A percentile compares a stretch with the other conserved stretches of the same genome.
Evolutionary conservation across 2,888 invertebrate species (phyloP).

Genomic region (Drosophila hamatofila): DNA sequence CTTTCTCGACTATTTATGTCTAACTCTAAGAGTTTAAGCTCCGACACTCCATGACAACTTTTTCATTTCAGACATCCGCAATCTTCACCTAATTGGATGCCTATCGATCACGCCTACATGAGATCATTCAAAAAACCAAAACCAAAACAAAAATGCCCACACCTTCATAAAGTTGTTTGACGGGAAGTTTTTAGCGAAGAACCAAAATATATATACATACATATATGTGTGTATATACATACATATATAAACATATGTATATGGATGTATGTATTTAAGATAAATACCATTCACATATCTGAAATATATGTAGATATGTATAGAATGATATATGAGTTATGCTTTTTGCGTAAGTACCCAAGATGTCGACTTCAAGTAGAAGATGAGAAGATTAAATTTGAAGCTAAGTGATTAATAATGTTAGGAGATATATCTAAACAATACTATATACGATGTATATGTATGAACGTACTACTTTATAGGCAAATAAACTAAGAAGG

Average conservation of each 20-base stretch:
- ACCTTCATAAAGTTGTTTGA: slow-evolving; percentile 27
- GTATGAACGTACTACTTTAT: too few relatives aligned
- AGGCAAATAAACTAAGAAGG: too few relatives aligned
- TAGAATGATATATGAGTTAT: not conserved
- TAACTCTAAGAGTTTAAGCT: not conserved
- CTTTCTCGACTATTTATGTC: not conserved
- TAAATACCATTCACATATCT: not conserved
- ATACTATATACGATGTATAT: not conserved
- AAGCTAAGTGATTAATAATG: too few relatives aligned
- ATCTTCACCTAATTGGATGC: slow-evolving; percentile 27
- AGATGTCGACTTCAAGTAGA: not conserved
- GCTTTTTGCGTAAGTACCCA: not conserved
- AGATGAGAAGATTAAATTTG: not conserved
- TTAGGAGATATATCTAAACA: not conserved
- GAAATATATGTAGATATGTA: not conserved
- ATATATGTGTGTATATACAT: not conserved
- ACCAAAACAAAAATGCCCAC: slow-evolving; percentile 11
- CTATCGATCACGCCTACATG: slow-evolving; percentile 47
- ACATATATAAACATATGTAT: not conserved
- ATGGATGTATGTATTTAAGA: not conserved
- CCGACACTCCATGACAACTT: not conserved
- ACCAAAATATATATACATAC: not conserved
- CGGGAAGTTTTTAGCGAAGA: not conserved
- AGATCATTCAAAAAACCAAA: slow-evolving; percentile 20
- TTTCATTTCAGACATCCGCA: slow-evolving; percentile 6